Base-by-base conservation (phyloP, 2,113 vertebrate species). In the Forbesichthys papilliferus region DNA sequence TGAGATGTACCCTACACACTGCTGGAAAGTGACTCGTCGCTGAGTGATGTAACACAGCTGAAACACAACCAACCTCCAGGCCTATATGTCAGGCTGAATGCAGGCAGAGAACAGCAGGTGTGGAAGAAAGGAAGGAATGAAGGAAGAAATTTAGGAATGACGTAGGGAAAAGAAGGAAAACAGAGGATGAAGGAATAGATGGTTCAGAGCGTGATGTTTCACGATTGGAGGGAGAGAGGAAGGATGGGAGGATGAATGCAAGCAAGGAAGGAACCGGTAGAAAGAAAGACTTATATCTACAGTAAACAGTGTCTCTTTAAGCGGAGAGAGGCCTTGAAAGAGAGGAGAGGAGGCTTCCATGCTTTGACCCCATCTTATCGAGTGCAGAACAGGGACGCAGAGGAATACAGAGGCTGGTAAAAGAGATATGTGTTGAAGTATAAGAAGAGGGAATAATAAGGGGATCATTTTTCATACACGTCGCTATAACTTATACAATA, bases 61-160 rank as follows among this genome's bases (percentile, higher is more conserved):
- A 76, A 58, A 61, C 48, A 66, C 49, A 61, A 69, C 74, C 36
- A 8, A 51, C 42, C 74, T 64, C 48, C 9, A 12, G 52, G 63
- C 47, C 71, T 61, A 5, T 16, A 70, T 73, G 84, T 83, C 79
- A 74, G 36, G 80, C 82, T 68, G 33, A 59, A 64, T 20, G 20
- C 49, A 52, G 49, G 49, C 49, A 52, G 10, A 12, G 56, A 16
- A 16, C 5, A 54, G 52, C 13, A 59, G 57, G 57, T 11, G 57
- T 11, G 18, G 54, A 20, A 16, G 42, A 54, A 60, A 52, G 16
- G 3, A 4, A 12, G 55, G 16, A 57, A 33, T 16, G 20, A 46
- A 63, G 52, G 56, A 59, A 61, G 16, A 47, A 33, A 16, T 54
- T 16, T 5, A 16, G 14, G 49, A 52, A 11, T 11, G 9, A 42